Base-by-base conservation (phyloP, 2,888 invertebrate species). In the Plebejus melissa region DNA sequence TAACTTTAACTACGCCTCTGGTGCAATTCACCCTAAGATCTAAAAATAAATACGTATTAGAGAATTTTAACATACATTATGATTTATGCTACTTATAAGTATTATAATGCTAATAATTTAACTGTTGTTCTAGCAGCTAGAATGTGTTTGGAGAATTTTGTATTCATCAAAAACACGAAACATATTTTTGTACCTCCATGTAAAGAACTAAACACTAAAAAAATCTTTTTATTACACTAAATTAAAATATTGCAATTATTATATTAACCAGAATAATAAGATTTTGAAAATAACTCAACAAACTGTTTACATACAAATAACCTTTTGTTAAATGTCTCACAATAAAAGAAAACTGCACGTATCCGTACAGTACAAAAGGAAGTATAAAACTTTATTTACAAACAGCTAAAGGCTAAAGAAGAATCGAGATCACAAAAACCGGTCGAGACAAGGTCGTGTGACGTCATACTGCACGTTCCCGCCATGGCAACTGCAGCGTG, bases 381-480 rank as follows among this genome's bases (percentile, higher is more conserved):
- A 72, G 32, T 13, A 72, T 54, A 72, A 54, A 72, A 32, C 46
- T 54, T 16, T 72, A 54, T 72, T 74, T 69, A 69, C 46, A 74
- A 74, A 41, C 58, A 71, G 11, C 28, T 22, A 57, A 50, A 69
- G 32, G 46, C 32, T 16, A 32, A 65, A n/a, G 32, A 69, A 69
- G 50, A 50, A 57, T 57, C n/a, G 50, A 76, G 74, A 57, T 69
- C 76, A 54, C 74, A 74, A 75, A 70, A 76, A 74, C 69, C 60
- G 58, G 38, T 38, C 54, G 77, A 70, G 77, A 69, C 78, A 79
- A 79, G 79, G 79, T 74, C 77, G 74, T 2, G 46, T 79, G 79
- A 79, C 79, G 77, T 79, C 78, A 79, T 75, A 74, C 54, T 78
- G 77, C 78, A 78, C 74, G 50, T 36, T 57, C 13, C 50, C 69